A percentile compares a stretch with the other conserved stretches of the same genome.
Evolutionary conservation across 2,113 vertebrate genomes (phyloP).

Genomic region (Crotophaga sulcirostris): DNA sequence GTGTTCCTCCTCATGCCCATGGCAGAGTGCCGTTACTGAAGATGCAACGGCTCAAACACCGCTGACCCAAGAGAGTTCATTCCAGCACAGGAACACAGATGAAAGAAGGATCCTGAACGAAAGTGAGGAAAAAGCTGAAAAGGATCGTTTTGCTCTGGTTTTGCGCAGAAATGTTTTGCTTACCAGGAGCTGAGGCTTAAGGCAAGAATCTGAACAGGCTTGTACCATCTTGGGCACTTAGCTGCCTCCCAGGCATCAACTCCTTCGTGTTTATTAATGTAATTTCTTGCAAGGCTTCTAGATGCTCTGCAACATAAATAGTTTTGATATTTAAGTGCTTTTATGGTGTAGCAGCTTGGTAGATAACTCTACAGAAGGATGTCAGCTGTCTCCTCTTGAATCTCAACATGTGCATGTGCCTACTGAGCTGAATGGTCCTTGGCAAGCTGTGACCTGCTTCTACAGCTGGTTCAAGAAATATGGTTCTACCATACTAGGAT

Average conservation of each 20-base stretch:
- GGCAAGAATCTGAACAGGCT: neutral
- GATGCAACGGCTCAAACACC: neutral
- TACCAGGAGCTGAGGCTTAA: neutral
- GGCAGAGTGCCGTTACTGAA: neutral
- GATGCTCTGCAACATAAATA: neutral
- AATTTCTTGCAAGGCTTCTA: neutral
- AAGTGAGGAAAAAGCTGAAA: neutral
- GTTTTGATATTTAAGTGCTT: neutral
- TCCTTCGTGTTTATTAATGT: neutral
- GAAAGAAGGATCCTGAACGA: neutral
- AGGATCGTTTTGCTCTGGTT: neutral
- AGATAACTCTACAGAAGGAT: neutral
- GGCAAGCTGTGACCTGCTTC: neutral
- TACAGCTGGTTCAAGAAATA: neutral
- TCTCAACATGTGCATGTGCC: neutral
- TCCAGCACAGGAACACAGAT: neutral
- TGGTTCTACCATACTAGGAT: neutral
- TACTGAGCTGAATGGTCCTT: rapidly evolving
- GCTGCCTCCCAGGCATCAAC: neutral
- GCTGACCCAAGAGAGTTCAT: neutral
- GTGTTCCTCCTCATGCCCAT: neutral
- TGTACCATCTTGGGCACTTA: neutral
- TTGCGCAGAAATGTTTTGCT: neutral
- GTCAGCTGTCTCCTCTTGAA: neutral
- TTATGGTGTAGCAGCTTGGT: neutral